phyloP scores from a whole-genome alignment of 2,113 vertebrate species.

The Laterallus jamaicensis region DNA sequence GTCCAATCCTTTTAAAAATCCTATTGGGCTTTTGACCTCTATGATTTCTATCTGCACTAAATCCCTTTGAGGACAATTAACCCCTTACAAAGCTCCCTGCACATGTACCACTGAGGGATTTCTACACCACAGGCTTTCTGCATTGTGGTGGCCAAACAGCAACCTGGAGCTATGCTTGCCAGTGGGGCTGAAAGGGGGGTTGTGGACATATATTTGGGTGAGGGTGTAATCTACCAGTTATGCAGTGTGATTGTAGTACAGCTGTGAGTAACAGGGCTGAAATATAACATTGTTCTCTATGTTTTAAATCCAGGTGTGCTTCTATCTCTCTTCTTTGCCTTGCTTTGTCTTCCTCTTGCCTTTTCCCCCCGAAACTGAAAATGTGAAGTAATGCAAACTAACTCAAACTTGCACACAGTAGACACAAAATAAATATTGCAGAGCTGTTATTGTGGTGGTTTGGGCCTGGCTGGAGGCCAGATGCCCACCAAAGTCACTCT shows the following conservation, averaged over 20 bases:
- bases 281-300: background rate
- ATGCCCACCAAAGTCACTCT: too few relatives aligned
- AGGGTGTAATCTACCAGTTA: background rate
- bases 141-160: background rate
- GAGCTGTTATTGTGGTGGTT: background rate
- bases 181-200: background rate
- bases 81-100: background rate
- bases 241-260: background rate
- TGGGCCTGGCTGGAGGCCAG: too few relatives aligned
- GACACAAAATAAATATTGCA: background rate
- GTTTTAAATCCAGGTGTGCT: background rate
- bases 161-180: background rate
- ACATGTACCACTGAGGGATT: accelerated
- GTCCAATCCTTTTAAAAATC: background rate
- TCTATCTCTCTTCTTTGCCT: background rate
- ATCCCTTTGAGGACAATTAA: background rate
- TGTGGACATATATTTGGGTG: background rate
- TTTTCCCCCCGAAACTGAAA: background rate
- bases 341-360: background rate
- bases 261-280: background rate
- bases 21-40: background rate
- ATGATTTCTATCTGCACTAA: background rate
- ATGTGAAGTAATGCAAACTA: background rate
- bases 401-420: accelerated
- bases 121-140: background rate